Evolutionary conservation across 2,888 invertebrate genomes (phyloP), one percentile per base, ranked within the genome.

Genomic region (Chelonus formosanus): DNA sequence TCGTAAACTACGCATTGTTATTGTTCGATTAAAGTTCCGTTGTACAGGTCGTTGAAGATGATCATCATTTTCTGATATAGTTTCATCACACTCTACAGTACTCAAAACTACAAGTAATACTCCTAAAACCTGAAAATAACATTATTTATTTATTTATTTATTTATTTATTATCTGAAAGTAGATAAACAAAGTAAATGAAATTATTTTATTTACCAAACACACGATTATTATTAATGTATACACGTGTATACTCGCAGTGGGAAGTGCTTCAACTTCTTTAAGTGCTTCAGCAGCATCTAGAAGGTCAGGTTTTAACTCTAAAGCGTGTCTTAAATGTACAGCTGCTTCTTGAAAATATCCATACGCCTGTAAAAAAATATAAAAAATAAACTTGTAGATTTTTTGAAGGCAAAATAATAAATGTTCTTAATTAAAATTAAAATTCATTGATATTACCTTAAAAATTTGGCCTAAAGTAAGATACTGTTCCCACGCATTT

Each of bases 401-500:
- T 20, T 20, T 20, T 20, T 20, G 20, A 1, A 20, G 2, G 20
- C 2, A 20, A 20, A 20, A 2, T 20, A 20, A 20, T 20, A 2
- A 20, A 20, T 20, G 2, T 20, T 20, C 2, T 20, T 20, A 20
- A 20, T 20, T 20, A 20, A 2, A 20, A 20, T 20, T 20, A 2
- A 20, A 1, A 20, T 20, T 20, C 20, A 20, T 20, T 20, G 40
- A 40, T 44, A 20, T 59, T 68, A 85, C 85, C 85, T 94, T 95
- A 80, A 95, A 93, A 83, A 96, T 95, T 85, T 96, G 95, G 4
- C 95, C 95, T 63, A 96, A 88, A 4, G 95, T 95, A 82, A 95
- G 94, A 86, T 95, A 94, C 84, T 95, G 95, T 79, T 94, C 92
- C 95, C 95, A 95, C 3, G 94, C 92, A 80, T 92, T 93, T 78